Percentiles rank a stretch among this genome's conserved stretches.
These are phyloP conservation scores for Rhagium mordax DNA, from an alignment of 2,888 invertebrate species.

Conservation along the genomic window DNA sequence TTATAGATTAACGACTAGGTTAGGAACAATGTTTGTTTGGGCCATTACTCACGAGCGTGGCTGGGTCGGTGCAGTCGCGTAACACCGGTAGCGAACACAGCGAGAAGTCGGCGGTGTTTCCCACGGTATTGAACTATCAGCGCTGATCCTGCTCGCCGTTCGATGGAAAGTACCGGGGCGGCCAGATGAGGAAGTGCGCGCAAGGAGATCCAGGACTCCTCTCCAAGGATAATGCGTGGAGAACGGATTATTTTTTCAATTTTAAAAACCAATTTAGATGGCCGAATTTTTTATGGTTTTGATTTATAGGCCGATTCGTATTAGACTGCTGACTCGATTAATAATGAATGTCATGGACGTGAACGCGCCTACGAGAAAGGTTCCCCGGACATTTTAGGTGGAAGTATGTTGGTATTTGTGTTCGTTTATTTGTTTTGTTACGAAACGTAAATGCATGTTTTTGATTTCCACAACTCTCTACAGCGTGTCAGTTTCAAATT, in stretches of 20 bases:
- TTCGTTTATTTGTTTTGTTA: too few relatives aligned
- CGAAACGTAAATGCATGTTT: too few relatives aligned
- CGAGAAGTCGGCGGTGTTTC: slow-evolving; percentile 51
- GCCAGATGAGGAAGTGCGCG: slow-evolving; percentile 19
- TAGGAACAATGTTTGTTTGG: slow-evolving; percentile 59
- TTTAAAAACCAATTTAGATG: background rate
- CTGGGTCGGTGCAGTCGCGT: slow-evolving; percentile 52
- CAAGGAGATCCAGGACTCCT: slow-evolving; percentile 20
- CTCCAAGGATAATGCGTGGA: slow-evolving; percentile 25
- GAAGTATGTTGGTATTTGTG: background rate
- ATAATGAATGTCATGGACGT: slow-evolving; percentile 8
- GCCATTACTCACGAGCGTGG: slow-evolving; percentile 59
- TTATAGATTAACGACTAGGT: slow-evolving; percentile 60
- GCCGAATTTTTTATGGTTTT: background rate
- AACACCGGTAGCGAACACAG: slow-evolving; percentile 56
- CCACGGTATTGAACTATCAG: slow-evolving; percentile 55
- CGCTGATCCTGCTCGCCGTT: slow-evolving; percentile 17
- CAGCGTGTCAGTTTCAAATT: too few relatives aligned
- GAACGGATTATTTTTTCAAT: slow-evolving; percentile 10
- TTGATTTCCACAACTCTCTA: too few relatives aligned
- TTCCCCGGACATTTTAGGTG: background rate
- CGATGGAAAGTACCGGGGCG: slow-evolving; percentile 29
- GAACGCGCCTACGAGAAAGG: background rate
- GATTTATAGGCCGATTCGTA: background rate
- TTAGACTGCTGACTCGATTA: background rate